Evolutionary conservation across 2,797 vertebrate species (phyloP).

Genomic region (Halcyon chelicuti): DNA sequence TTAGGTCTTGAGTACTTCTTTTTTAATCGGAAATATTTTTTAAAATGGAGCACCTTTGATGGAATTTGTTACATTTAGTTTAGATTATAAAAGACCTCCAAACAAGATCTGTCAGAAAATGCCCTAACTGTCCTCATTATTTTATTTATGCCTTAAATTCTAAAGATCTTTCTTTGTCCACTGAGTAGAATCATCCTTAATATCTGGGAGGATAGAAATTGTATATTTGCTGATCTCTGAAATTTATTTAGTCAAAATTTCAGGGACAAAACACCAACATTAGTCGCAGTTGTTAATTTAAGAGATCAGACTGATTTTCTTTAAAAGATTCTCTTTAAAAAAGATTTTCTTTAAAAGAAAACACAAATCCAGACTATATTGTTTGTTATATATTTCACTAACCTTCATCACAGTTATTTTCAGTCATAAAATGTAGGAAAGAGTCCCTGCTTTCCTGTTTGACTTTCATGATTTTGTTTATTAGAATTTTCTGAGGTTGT

Average conservation of each 20-base stretch:
- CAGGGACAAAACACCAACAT: neutral
- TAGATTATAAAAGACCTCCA: neutral
- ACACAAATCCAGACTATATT: neutral
- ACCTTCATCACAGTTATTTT: neutral
- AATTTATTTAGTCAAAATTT: neutral
- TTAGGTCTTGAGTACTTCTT: neutral
- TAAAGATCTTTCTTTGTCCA: neutral
- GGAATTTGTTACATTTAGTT: neutral
- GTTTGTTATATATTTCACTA: neutral
- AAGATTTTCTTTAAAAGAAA: neutral
- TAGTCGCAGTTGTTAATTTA: neutral
- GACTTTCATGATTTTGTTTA: neutral
- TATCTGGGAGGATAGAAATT: neutral
- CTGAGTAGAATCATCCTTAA: neutral
- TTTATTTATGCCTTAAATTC: neutral
- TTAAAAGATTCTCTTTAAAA: neutral
- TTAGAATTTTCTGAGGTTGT: neutral
- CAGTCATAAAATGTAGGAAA: neutral
- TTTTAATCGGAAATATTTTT: neutral
- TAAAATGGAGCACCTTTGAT: neutral
- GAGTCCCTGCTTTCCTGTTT: neutral
- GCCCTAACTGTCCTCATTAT: neutral
- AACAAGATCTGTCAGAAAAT: neutral
- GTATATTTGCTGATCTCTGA: neutral
- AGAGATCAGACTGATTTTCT: neutral